phyloP scores from a whole-genome alignment of 1,140 invertebrate species.

The Diachasma alloeum region DNA sequence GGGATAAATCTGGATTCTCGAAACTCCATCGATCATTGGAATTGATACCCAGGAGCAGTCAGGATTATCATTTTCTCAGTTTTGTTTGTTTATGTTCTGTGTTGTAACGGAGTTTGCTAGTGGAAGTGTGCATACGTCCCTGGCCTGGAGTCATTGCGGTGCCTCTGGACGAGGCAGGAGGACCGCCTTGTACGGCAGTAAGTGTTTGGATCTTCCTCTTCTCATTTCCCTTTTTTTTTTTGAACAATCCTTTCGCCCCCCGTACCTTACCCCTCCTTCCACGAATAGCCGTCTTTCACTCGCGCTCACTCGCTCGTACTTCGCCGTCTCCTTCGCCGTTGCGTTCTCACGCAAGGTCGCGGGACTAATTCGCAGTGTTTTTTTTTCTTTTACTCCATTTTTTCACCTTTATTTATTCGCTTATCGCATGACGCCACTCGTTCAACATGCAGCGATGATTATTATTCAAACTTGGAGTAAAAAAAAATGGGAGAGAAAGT shows the following conservation, averaged over 20 bases:
- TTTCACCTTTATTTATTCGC: slow-evolving; percentile 17
- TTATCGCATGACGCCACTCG: slow-evolving; percentile 21
- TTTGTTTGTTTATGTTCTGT: not conserved
- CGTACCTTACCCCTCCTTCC: not conserved
- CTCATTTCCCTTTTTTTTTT: not conserved
- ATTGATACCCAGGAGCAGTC: not conserved
- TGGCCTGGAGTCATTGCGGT: not conserved
- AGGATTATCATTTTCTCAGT: too few relatives aligned
- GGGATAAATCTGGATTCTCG: not conserved
- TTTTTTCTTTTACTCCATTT: not conserved
- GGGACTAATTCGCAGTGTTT: slow-evolving; percentile 10
- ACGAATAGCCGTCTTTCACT: not conserved
- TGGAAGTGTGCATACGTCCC: not conserved
- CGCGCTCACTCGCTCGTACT: not conserved
- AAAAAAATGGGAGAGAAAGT: not conserved
- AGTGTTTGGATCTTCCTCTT: slow-evolving; percentile 29
- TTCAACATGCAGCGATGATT: not conserved
- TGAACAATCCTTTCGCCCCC: not conserved
- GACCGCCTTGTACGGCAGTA: slow-evolving; percentile 37
- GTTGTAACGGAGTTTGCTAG: not conserved
- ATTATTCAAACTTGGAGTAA: not conserved
- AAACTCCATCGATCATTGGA: not conserved
- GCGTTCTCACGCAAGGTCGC: slow-evolving; percentile 17
- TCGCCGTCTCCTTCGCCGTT: not conserved
- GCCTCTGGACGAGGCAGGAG: not conserved